Conservation (phyloP, 2,888 invertebrate species). For the Brachypalpus laphriformis region DNA sequence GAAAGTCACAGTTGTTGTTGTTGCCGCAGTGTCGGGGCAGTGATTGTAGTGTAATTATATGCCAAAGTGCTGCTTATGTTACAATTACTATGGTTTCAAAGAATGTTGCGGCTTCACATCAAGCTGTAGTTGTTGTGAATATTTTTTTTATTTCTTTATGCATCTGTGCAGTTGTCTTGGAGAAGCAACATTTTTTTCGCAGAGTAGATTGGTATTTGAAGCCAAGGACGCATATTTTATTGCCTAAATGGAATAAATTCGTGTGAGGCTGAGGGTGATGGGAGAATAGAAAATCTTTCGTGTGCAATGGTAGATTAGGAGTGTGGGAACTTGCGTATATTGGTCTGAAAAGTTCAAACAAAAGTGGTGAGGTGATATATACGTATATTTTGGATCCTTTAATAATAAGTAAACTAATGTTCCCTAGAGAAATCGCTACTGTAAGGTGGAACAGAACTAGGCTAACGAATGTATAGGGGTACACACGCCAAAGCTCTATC, state of each 20-base stretch:
- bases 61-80: slow-evolving; percentile 62
- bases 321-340: too few species aligned
- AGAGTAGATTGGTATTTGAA: slow-evolving; percentile 34
- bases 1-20: not conserved
- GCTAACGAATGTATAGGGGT: too few species aligned
- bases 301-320: too few species aligned
- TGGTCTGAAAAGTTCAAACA: too few species aligned
- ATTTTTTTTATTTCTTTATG: not conserved
- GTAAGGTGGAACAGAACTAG: too few species aligned
- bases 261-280: not conserved
- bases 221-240: slow-evolving; percentile 37
- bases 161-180: not conserved
- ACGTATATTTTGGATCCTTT: too few species aligned
- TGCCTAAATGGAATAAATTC: not conserved
- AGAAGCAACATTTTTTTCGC: too few species aligned
- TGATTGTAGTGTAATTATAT: slow-evolving; percentile 65
- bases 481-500: too few species aligned
- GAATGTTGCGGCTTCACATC: slow-evolving; percentile 63
- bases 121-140: slow-evolving; percentile 16
- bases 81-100: slow-evolving; percentile 71
- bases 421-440: too few species aligned
- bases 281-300: not conserved
- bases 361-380: too few species aligned
- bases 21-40: not conserved
- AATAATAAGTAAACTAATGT: too few species aligned